phyloP scores from a whole-genome alignment of 2,888 invertebrate species.

The Oxyteleia sp. region DNA sequence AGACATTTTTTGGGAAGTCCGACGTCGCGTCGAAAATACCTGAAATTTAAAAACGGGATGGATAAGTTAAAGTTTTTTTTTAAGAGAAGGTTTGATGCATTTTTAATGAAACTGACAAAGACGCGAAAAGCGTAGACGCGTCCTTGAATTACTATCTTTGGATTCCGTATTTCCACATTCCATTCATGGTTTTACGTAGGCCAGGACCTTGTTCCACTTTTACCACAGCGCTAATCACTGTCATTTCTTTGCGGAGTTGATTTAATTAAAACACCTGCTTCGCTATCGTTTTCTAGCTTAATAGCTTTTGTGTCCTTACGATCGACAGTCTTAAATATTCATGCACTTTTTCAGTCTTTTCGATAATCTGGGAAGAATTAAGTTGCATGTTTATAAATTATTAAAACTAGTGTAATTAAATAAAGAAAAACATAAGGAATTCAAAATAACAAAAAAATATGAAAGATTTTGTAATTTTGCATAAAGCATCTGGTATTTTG shows the following conservation, averaged over 20 bases:
- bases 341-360: neutral
- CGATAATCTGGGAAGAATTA: too few relatives aligned
- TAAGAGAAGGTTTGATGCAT: too few relatives aligned
- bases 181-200: conserved; percentile 66
- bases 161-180: conserved; percentile 68
- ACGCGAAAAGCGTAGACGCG: conserved; percentile 9
- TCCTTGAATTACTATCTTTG: conserved; percentile 61
- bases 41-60: too few relatives aligned
- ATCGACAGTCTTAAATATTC: conserved; percentile 15
- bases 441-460: too few relatives aligned
- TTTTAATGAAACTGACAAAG: conserved; percentile 1
- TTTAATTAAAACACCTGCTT: conserved; percentile 62
- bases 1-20: too few relatives aligned
- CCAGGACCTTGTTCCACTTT: conserved; percentile 74
- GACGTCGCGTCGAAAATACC: too few relatives aligned
- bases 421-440: too few relatives aligned
- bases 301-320: conserved; percentile 21
- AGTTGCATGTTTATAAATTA: too few relatives aligned
- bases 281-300: conserved; percentile 49
- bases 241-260: conserved; percentile 58
- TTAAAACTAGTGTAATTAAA: too few relatives aligned
- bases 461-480: too few relatives aligned
- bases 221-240: conserved; percentile 69
- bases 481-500: too few relatives aligned
- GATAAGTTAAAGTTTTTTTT: too few relatives aligned